A percentile compares a stretch with the other conserved stretches of the same genome.
Evolutionary conservation across 2,888 invertebrate genomes (phyloP).

Genomic region (Malthinus flaveolus): DNA sequence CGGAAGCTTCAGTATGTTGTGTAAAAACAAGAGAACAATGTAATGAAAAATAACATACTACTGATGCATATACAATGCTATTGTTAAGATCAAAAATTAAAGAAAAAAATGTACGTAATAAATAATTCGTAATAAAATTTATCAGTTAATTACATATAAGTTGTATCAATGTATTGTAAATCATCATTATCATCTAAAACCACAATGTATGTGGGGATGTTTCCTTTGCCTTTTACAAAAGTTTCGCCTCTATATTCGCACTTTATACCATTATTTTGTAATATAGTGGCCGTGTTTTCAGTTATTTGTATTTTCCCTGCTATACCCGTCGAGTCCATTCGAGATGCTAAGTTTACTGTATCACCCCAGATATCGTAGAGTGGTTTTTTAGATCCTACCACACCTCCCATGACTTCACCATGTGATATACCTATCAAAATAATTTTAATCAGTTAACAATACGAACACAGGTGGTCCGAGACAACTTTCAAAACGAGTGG

Average conservation of each 20-base stretch:
- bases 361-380: constrained; percentile 97
- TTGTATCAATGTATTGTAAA: constrained; percentile 3
- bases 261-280: constrained; percentile 68
- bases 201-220: constrained; percentile 74
- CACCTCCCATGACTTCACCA: constrained; percentile 91
- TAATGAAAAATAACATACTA: too few species aligned
- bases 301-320: constrained; percentile 75
- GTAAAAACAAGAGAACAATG: too few species aligned
- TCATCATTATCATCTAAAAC: constrained; percentile 60
- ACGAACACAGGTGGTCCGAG: too few species aligned
- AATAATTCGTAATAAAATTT: not conserved
- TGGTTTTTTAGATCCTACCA: constrained; percentile 92
- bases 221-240: constrained; percentile 71
- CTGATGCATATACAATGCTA: too few species aligned
- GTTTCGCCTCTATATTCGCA: constrained; percentile 73
- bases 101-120: not conserved
- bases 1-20: too few species aligned
- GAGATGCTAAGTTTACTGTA: constrained; percentile 93
- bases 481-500: too few species aligned
- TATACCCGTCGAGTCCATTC: constrained; percentile 92
- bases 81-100: too few species aligned
- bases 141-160: not conserved
- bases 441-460: too few species aligned
- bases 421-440: constrained; percentile 75
- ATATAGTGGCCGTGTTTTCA: constrained; percentile 69